Evolutionary conservation across 2,797 vertebrate species (phyloP).

Genomic region (Melanotaenia boesemani): DNA sequence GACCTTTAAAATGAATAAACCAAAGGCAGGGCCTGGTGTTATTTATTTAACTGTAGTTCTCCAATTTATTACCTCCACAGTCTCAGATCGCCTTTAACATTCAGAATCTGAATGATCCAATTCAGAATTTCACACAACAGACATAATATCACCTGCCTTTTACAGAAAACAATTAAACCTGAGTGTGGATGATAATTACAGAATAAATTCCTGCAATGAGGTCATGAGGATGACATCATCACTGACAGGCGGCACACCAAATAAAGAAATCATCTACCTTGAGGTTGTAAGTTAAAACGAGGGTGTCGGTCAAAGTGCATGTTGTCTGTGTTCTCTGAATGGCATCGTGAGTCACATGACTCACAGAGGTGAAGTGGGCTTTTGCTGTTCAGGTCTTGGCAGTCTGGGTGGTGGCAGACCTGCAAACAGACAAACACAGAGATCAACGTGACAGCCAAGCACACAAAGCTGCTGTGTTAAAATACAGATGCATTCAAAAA

Average conservation of each 20-base stretch:
- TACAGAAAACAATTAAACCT: slow-evolving; percentile 21
- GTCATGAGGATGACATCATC: slow-evolving; percentile 36
- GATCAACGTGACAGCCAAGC: slow-evolving; percentile 5
- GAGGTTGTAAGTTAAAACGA: slow-evolving; percentile 90
- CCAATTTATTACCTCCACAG: too few species aligned
- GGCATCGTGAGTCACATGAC: slow-evolving; percentile 89
- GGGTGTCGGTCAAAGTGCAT: slow-evolving; percentile 93
- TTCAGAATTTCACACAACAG: background rate
- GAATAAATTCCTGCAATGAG: slow-evolving; percentile 32
- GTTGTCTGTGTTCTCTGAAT: slow-evolving; percentile 81
- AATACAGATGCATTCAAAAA: slow-evolving; percentile 19
- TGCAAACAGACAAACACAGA: slow-evolving; percentile 60
- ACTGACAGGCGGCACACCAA: slow-evolving; percentile 18
- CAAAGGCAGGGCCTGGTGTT: too few species aligned
- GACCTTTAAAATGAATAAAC: too few species aligned
- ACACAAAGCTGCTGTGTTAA: slow-evolving; percentile 8
- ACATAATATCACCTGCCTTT: slow-evolving; percentile 11
- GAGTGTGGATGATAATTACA: slow-evolving; percentile 6
- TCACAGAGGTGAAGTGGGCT: slow-evolving; percentile 91
- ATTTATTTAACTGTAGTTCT: too few species aligned
- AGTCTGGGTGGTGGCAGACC: slow-evolving; percentile 93
- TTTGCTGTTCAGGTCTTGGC: slow-evolving; percentile 88
- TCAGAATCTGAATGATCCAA: too few species aligned
- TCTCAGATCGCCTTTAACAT: too few species aligned
- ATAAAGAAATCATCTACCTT: slow-evolving; percentile 81